Conservation (phyloP, 1,140 invertebrate genomes). For the Radopholus similis region DNA sequence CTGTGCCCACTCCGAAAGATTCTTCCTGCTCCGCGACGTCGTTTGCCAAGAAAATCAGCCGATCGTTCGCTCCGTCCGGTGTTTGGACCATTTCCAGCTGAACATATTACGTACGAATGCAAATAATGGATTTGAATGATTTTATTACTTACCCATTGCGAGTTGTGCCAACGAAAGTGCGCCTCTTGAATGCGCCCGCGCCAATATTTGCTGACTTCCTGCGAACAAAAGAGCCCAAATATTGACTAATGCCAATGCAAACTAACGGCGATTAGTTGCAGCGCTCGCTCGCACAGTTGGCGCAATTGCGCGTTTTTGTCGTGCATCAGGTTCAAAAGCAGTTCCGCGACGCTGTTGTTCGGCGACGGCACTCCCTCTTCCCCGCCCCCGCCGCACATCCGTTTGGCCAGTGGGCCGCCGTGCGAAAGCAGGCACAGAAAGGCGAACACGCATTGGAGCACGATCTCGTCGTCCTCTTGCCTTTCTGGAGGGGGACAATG, state of each 20-base stretch:
- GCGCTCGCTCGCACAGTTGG: slow-evolving; percentile 81
- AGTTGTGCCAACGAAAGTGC: slow-evolving; percentile 91
- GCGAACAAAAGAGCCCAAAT: background rate
- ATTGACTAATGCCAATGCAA: background rate
- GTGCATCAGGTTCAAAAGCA: slow-evolving; percentile 95
- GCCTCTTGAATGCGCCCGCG: slow-evolving; percentile 83
- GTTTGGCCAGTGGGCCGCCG: slow-evolving; percentile 75
- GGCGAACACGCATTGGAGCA: slow-evolving; percentile 87
- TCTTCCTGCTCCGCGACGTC: slow-evolving; percentile 5
- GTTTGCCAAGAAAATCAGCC: background rate
- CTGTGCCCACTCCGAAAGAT: background rate
- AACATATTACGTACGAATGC: no score
- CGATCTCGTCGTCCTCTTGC: slow-evolving; percentile 94
- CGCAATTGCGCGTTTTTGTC: slow-evolving; percentile 89
- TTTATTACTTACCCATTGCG: no score
- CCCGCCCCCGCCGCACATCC: slow-evolving; percentile 64
- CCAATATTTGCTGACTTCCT: slow-evolving; percentile 82
- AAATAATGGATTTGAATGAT: no score
- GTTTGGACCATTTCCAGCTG: slow-evolving; percentile 82
- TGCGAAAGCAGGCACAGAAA: slow-evolving; percentile 85
- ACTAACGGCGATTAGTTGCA: slow-evolving; percentile 81
- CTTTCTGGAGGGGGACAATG: slow-evolving; percentile 68
- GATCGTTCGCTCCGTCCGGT: slow-evolving; percentile 3
- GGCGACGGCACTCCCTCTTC: slow-evolving; percentile 13
- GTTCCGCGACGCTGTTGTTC: slow-evolving; percentile 21